Percentiles rank a stretch among this genome's conserved stretches.
Conservation (phyloP, 2,797 vertebrate species). For the Pantherophis vulpinus region DNA sequence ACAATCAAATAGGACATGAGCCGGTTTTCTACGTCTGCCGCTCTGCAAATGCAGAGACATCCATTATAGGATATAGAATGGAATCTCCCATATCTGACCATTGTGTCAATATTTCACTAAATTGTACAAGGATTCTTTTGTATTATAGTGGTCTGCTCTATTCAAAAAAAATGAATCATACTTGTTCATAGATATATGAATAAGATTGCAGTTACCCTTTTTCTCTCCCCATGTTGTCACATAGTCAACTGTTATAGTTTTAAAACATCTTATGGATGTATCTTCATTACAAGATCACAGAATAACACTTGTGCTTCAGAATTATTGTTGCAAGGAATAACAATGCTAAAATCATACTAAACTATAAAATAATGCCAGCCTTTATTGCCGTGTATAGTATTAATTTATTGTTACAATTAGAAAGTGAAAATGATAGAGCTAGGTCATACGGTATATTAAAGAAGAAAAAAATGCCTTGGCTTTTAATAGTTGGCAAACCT, state of each 20-base stretch:
- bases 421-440: constrained; percentile 57
- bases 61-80: too few relatives aligned
- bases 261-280: not conserved
- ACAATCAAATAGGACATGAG: not conserved
- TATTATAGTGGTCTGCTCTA: not conserved
- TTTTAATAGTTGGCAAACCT: constrained; percentile 56
- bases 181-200: not conserved
- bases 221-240: not conserved
- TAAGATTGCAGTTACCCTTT: not conserved
- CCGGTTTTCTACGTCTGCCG: too few relatives aligned
- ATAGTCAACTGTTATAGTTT: not conserved
- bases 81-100: too few relatives aligned
- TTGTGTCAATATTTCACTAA: too few relatives aligned
- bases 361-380: constrained; percentile 45
- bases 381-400: constrained; percentile 46
- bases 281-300: constrained; percentile 13
- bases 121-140: not conserved
- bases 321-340: constrained; percentile 37
- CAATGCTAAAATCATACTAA: constrained; percentile 55
- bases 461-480: not conserved
- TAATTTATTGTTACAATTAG: constrained; percentile 61
- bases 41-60: too few relatives aligned
- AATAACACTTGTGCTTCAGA: constrained; percentile 48
- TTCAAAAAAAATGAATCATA: not conserved
- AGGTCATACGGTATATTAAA: constrained; percentile 40